Conservation (phyloP, 2,888 invertebrate genomes). For the Nipponacmea schrenckii region DNA sequence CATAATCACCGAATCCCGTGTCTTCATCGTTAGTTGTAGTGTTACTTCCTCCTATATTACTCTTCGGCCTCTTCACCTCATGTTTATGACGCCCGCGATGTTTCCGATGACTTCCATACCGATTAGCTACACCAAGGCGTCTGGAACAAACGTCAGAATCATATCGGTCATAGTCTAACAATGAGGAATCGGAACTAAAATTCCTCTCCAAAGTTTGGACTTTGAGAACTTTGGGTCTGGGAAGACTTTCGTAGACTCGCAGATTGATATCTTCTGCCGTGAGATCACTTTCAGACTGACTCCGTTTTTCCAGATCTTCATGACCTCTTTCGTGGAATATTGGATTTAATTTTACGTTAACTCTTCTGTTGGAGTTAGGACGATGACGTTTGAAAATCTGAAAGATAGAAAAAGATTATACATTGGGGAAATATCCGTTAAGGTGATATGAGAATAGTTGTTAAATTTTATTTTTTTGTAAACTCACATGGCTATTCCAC, state of each 20-base stretch:
- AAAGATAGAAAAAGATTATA: conserved; percentile 15
- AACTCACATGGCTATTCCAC: background rate
- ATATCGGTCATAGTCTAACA: background rate
- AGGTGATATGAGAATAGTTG: too few relatives aligned
- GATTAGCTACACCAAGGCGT: background rate
- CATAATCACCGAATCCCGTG: background rate
- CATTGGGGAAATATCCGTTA: too few relatives aligned
- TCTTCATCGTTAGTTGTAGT: conserved; percentile 1
- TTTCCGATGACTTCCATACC: background rate
- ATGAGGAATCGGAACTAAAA: background rate
- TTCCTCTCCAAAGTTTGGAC: background rate
- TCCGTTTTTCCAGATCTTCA: conserved; percentile 11
- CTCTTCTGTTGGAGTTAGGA: conserved; percentile 33
- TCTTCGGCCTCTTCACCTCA: background rate
- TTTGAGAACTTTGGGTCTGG: conserved; percentile 10
- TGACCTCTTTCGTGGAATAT: conserved; percentile 41
- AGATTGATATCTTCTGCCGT: conserved; percentile 29
- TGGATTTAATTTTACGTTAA: conserved; percentile 52
- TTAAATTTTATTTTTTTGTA: too few relatives aligned
- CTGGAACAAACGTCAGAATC: background rate
- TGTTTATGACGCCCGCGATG: conserved; percentile 1
- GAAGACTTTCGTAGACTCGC: conserved; percentile 36
- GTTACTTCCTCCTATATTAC: background rate
- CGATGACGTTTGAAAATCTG: conserved; percentile 55
- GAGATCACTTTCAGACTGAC: conserved; percentile 27